These are phyloP conservation scores for Amphipoea oculea DNA, from an alignment of 2,888 invertebrate species.

Conservation along the genomic window DNA sequence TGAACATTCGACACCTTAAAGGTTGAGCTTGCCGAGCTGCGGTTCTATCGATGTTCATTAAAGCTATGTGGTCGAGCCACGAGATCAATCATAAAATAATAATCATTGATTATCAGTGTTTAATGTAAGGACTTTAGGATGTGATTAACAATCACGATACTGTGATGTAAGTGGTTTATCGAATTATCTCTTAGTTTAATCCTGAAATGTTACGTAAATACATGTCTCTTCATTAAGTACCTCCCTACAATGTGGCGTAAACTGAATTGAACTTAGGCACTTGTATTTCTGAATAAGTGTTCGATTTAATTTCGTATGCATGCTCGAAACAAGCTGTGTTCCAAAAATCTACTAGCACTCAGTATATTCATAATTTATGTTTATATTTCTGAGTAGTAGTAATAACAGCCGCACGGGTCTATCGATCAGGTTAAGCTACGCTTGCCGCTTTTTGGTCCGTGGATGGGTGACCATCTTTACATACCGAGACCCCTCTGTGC, in stretches of 20 bases:
- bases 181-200: background rate
- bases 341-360: background rate
- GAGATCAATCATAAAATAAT: constrained; percentile 46
- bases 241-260: background rate
- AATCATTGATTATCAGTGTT: constrained; percentile 38
- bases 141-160: background rate
- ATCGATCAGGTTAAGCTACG: too few species aligned
- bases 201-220: constrained; percentile 1
- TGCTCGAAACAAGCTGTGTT: background rate
- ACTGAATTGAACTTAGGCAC: background rate
- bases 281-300: background rate
- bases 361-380: background rate
- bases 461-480: too few species aligned
- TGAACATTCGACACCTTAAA: constrained; percentile 62
- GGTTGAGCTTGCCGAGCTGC: constrained; percentile 49
- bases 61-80: constrained; percentile 17
- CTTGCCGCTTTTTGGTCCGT: too few species aligned
- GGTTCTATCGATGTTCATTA: constrained; percentile 49
- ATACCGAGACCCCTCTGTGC: too few species aligned
- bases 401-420: too few species aligned
- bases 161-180: constrained; percentile 9
- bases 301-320: background rate
- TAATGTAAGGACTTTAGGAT: background rate
- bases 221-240: background rate
- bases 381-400: background rate